Base-by-base conservation (phyloP, 2,113 vertebrate species). In the Noturus placidus region DNA sequence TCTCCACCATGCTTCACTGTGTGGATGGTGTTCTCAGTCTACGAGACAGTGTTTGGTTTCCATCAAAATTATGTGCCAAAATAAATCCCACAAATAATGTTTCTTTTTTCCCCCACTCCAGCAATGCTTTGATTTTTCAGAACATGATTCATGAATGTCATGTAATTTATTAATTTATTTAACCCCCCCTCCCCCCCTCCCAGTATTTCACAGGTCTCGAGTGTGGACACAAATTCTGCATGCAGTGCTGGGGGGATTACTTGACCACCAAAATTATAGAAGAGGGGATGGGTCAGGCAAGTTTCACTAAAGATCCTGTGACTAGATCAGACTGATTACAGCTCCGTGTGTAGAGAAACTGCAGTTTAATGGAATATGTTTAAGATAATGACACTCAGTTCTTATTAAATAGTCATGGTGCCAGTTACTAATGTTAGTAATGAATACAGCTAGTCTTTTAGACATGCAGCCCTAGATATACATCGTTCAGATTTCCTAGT, bases 191-290 rank as follows among this genome's bases (percentile, higher is more conserved):
- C 15, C 3, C 15, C 15, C 3, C 15, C 15, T 19, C 78, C 14
- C 95, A 99, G 98, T 99, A 97, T 93, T 99, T 99, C 92, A 99
- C 98, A 90, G 98, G 98, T 91, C 95, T 99, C 91, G 98, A 99
- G 93, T 99, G 98, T 95, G 98, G 98, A 94, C 98, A 99, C 95
- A 99, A 99, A 92, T 99, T 99, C 96, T 99, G 98, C 95, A 97
- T 99, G 97, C 98, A 99, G 95, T 99, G 98, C 94, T 99, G 98
- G 98, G 97, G 97, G 82, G 98, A 99, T 95, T 99, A 99, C 95
- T 95, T 99, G 95, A 99, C 98, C 91, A 99, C 98, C 94, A 99
- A 99, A 97, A 99, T 99, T 93, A 99, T 99, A 93, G 98, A 99
- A 91, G 98, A 99, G 96, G 98, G 98, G 95, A 99, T 99, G 98